Conservation (phyloP, 2,888 invertebrate genomes). For the Tupiocoris notatus region DNA sequence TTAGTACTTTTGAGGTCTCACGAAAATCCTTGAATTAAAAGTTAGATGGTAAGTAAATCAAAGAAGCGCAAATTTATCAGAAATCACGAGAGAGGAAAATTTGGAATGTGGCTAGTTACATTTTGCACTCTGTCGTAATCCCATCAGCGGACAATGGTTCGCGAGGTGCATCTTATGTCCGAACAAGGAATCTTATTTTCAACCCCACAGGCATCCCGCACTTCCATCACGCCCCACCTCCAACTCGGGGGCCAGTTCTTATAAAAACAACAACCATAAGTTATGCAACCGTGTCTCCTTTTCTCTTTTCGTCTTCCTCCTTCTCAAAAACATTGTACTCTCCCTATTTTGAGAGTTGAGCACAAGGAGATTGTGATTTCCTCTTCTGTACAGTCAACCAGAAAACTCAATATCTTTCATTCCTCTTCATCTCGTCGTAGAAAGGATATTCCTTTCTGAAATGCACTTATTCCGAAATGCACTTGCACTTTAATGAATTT, state of each 20-base stretch:
- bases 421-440: no score
- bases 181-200: not conserved
- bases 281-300: conserved; percentile 35
- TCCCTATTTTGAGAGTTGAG: not conserved
- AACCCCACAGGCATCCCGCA: not conserved
- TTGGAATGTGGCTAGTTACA: no score
- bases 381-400: conserved; percentile 36
- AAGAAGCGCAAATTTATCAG: not conserved
- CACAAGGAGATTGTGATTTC: conserved; percentile 40
- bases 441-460: no score
- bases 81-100: not conserved
- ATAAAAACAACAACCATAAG: conserved; percentile 47
- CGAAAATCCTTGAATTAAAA: not conserved
- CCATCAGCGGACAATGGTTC: no score
- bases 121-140: no score
- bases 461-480: no score
- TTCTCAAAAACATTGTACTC: not conserved
- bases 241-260: conserved; percentile 6
- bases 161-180: not conserved
- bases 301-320: not conserved
- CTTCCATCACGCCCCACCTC: not conserved
- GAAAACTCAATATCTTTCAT: conserved; percentile 1
- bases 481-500: no score
- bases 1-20: conserved; percentile 1
- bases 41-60: not conserved